These are phyloP conservation scores for Elysia chlorotica DNA, from an alignment of 1,140 invertebrate species.

Conservation along the genomic window DNA sequence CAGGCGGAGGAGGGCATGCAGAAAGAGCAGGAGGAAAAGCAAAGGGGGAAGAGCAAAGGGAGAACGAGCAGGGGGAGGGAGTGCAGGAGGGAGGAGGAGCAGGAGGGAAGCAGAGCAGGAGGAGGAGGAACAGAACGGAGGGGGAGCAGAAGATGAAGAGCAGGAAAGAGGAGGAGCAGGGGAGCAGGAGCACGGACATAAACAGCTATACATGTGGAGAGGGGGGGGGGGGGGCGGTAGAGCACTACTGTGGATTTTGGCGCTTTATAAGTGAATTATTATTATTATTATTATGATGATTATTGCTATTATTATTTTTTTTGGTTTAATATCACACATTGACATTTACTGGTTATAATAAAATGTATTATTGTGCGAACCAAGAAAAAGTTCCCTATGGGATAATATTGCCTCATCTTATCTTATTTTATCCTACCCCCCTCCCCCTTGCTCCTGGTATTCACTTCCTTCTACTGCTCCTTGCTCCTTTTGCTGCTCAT, in stretches of 20 bases:
- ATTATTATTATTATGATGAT: no score
- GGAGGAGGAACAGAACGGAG: neutral
- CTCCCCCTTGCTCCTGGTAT: neutral
- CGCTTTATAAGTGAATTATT: neutral
- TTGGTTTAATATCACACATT: no score
- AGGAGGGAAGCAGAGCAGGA: neutral
- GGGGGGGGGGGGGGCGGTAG: neutral
- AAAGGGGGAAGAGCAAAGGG: neutral
- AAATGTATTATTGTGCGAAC: no score
- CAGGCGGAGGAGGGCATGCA: neutral
- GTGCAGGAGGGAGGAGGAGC: neutral
- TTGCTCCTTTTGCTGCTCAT: neutral
- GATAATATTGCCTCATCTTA: neutral
- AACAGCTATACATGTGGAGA: no score
- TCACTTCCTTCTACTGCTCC: neutral
- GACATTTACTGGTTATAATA: no score
- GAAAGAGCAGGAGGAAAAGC: neutral
- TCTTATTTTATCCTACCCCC: neutral
- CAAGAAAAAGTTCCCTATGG: neutral
- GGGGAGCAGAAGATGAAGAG: neutral
- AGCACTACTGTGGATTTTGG: neutral
- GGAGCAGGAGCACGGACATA: neutral
- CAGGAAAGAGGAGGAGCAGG: neutral
- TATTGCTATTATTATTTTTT: no score
- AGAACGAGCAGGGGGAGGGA: neutral